These are phyloP conservation scores for Dolichomitus sp. DNA, from an alignment of 2,888 invertebrate genomes.

Conservation along the genomic window DNA sequence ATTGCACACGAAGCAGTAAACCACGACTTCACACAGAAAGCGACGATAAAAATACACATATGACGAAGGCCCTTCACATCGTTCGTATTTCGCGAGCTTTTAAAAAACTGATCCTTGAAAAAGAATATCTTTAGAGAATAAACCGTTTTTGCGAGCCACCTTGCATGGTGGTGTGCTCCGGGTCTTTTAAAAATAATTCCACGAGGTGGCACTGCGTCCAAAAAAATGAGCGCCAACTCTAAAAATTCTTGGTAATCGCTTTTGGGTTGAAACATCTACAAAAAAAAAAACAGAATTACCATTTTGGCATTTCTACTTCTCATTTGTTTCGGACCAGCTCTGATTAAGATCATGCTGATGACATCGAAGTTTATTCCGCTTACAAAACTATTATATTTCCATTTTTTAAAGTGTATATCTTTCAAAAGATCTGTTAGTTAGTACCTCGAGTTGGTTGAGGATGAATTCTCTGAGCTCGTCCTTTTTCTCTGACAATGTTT, in stretches of 20 bases:
- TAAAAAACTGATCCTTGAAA: slow-evolving; percentile 69
- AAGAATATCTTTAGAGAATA: slow-evolving; percentile 71
- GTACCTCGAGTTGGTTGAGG: slow-evolving; percentile 26
- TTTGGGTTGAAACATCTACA: slow-evolving; percentile 25
- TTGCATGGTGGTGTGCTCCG: slow-evolving; percentile 40
- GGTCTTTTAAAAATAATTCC: slow-evolving; percentile 35
- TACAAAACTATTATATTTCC: too few species aligned
- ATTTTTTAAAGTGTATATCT: too few species aligned
- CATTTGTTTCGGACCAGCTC: too few species aligned
- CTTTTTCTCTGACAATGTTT: slow-evolving; percentile 23
- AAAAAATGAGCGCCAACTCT: slow-evolving; percentile 21
- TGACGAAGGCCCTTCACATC: slow-evolving; percentile 18
- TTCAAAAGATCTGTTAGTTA: neutral
- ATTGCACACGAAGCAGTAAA: too few species aligned
- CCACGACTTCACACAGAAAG: slow-evolving; percentile 65
- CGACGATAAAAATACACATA: slow-evolving; percentile 52
- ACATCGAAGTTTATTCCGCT: too few species aligned
- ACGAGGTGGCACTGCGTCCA: slow-evolving; percentile 5
- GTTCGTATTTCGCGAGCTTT: slow-evolving; percentile 59
- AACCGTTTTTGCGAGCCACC: slow-evolving; percentile 39
- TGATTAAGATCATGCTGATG: too few species aligned
- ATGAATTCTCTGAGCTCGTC: slow-evolving; percentile 36
- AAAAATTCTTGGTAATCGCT: slow-evolving; percentile 30
- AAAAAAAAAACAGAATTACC: too few species aligned
- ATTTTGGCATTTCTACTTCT: too few species aligned